These are phyloP conservation scores for Beris morrisii DNA, from an alignment of 2,888 invertebrate species.

Conservation along the genomic window DNA sequence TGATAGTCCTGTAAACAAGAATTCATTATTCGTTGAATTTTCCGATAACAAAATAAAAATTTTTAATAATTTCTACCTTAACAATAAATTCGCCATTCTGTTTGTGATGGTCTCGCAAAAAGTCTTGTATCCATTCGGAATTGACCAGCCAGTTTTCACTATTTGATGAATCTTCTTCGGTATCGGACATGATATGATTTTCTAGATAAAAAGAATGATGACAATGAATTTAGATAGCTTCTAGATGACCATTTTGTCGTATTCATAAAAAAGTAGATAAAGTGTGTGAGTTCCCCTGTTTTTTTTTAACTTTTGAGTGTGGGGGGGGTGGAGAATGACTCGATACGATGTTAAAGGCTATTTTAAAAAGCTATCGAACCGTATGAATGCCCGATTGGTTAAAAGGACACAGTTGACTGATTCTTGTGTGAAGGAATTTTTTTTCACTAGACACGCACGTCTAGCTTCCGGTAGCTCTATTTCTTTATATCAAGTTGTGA, in stretches of 20 bases:
- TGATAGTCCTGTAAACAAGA: constrained; percentile 52
- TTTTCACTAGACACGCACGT: constrained; percentile 19
- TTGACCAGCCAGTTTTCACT: constrained; percentile 46
- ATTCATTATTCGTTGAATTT: neutral
- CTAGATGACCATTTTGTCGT: too few relatives aligned
- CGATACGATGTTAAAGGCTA: constrained; percentile 3
- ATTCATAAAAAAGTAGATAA: too few relatives aligned
- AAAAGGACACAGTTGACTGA: constrained; percentile 35
- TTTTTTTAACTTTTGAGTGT: too few relatives aligned
- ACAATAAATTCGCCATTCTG: constrained; percentile 43
- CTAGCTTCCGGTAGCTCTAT: neutral
- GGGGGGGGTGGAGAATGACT: too few relatives aligned
- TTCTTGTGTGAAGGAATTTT: neutral
- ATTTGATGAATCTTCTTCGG: constrained; percentile 44
- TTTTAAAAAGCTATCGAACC: constrained; percentile 33
- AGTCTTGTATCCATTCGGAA: constrained; percentile 45
- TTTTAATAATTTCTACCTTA: constrained; percentile 38
- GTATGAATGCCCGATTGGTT: constrained; percentile 21
- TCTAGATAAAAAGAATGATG: neutral
- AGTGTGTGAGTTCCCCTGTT: too few relatives aligned
- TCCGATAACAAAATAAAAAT: neutral
- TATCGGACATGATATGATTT: constrained; percentile 43
- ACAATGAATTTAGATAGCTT: too few relatives aligned
- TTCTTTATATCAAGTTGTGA: too few relatives aligned
- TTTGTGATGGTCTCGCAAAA: constrained; percentile 43